Evolutionary conservation across 2,888 invertebrate species (phyloP).

Genomic region (Selenia dentaria): DNA sequence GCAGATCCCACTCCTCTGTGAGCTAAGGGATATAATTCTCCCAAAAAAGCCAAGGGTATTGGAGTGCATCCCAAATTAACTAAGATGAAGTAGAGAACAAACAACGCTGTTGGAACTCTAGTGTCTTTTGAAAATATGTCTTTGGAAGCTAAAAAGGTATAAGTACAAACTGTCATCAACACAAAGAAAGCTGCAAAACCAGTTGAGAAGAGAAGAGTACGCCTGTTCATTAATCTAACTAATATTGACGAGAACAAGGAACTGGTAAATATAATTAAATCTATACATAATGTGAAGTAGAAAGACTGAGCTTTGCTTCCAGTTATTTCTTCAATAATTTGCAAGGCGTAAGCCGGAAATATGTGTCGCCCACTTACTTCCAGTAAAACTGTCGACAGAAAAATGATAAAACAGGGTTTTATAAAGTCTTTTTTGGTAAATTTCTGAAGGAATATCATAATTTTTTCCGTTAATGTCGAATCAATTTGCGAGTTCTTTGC

Average conservation of each 20-base stretch:
- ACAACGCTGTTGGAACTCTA: conserved; percentile 41
- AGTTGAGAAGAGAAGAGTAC: conserved; percentile 48
- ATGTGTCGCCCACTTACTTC: conserved; percentile 53
- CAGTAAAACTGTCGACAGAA: conserved; percentile 41
- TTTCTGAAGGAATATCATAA: conserved; percentile 29
- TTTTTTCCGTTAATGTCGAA: conserved; percentile 9
- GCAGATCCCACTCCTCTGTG: conserved; percentile 48
- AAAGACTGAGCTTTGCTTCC: conserved; percentile 43
- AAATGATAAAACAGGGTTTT: conserved; percentile 45
- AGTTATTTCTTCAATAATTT: conserved; percentile 45
- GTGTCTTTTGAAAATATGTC: conserved; percentile 39
- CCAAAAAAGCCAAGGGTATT: conserved; percentile 49
- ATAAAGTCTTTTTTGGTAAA: conserved; percentile 41
- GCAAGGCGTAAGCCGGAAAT: conserved; percentile 49
- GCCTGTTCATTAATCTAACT: conserved; percentile 46
- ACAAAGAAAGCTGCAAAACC: conserved; percentile 44
- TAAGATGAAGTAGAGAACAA: conserved; percentile 48
- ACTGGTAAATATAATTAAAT: conserved; percentile 47
- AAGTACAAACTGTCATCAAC: conserved; percentile 39
- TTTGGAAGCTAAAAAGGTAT: conserved; percentile 39
- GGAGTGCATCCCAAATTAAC: conserved; percentile 55
- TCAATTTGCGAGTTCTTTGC: conserved; percentile 7
- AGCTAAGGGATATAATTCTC: conserved; percentile 51
- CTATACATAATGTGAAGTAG: conserved; percentile 48
- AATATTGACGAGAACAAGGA: conserved; percentile 45